phyloP scores from a whole-genome alignment of 2,113 vertebrate genomes.

The Corythornis madagascariensis region DNA sequence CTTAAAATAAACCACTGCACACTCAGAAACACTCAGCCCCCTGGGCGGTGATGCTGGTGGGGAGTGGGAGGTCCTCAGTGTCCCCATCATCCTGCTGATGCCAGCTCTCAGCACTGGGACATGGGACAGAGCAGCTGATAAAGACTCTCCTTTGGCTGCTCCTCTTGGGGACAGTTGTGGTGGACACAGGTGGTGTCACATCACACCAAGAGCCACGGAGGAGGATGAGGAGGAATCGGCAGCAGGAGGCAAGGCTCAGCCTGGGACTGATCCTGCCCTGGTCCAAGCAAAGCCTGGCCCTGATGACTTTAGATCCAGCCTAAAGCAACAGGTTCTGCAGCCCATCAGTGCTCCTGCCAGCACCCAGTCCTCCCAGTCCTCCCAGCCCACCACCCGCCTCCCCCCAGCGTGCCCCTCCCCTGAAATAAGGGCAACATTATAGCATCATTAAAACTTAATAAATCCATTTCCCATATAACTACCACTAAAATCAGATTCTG shows the following conservation, averaged over 20 bases:
- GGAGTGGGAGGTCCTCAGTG: fast-evolving
- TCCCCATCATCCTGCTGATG: fast-evolving
- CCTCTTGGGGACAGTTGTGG: neutral
- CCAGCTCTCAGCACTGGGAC: neutral
- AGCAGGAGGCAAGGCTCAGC: neutral
- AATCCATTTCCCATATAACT: constrained; percentile 63
- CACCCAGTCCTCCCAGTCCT: neutral
- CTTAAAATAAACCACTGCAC: neutral
- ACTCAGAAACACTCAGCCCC: fast-evolving
- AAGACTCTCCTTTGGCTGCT: neutral
- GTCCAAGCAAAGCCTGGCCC: neutral
- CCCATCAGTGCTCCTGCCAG: neutral
- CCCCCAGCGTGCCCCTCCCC: neutral
- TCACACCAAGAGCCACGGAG: neutral
- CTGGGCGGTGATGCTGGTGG: neutral
- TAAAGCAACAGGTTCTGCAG: neutral
- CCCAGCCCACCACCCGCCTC: neutral
- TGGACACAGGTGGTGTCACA: neutral
- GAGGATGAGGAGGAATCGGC: neutral
- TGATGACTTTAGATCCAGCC: neutral
- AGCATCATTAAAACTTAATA: constrained; percentile 66
- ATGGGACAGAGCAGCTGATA: neutral
- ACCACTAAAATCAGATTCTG: constrained; percentile 38
- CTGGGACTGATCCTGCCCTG: neutral
- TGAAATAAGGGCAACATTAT: constrained; percentile 11